Evolutionary conservation across 2,113 vertebrate genomes (phyloP).

Genomic region (Nibea coibor): DNA sequence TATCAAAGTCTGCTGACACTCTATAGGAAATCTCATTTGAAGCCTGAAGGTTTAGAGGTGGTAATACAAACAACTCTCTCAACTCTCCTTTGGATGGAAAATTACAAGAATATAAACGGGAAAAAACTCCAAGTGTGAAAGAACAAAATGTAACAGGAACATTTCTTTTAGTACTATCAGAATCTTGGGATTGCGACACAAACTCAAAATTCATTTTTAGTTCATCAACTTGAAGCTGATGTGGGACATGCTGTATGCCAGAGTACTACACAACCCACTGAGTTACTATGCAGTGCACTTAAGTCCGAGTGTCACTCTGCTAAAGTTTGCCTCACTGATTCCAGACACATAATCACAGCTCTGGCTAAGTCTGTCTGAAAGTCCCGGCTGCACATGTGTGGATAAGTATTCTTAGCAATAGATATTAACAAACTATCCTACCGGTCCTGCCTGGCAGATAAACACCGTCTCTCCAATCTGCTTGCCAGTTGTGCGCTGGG

Average conservation of each 20-base stretch:
- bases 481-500: not conserved
- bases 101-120: not conserved
- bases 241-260: not conserved
- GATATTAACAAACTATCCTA: slow-evolving; percentile 2
- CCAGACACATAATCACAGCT: not conserved
- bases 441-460: not conserved
- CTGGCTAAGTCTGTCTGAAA: not conserved
- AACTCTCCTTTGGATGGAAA: not conserved
- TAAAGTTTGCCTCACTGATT: not conserved
- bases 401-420: slow-evolving; percentile 8
- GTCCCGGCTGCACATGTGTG: not conserved
- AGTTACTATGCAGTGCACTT: not conserved
- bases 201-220: not conserved
- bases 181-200: not conserved
- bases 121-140: not conserved
- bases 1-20: not conserved
- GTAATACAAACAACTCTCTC: not conserved
- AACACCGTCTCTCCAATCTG: not conserved
- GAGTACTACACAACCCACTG: not conserved
- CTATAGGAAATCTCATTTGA: not conserved
- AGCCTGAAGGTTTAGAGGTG: not conserved
- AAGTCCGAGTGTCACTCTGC: not conserved
- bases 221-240: no score
- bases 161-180: not conserved
- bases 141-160: not conserved